These are phyloP conservation scores for Eubucco bourcierii DNA, from an alignment of 2,113 vertebrate genomes.

Conservation along the genomic window DNA sequence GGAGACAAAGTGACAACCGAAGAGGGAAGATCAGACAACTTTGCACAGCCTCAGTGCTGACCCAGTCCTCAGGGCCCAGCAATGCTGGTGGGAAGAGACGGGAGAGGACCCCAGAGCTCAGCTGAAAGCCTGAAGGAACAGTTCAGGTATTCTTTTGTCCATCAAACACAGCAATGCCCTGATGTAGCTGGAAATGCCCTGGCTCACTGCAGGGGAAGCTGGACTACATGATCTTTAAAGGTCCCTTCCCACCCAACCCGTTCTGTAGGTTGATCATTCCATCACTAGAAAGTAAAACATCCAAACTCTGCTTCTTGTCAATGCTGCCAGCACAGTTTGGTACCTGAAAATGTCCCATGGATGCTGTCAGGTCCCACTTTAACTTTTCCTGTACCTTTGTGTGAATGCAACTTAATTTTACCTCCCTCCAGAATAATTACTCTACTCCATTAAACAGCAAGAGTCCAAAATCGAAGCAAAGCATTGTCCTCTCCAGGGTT, in stretches of 20 bases:
- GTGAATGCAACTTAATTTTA: rapidly evolving
- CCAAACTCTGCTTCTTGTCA: neutral
- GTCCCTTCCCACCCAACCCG: too few species aligned
- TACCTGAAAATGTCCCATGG: rapidly evolving
- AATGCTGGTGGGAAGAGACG: neutral
- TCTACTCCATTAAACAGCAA: neutral
- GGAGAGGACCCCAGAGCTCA: neutral
- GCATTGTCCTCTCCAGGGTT: neutral
- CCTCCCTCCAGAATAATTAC: neutral
- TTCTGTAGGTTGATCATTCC: too few species aligned
- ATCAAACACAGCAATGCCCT: neutral
- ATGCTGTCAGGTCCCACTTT: rapidly evolving
- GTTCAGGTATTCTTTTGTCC: neutral
- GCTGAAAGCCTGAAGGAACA: neutral
- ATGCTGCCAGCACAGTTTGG: neutral
- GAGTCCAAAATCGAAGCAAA: neutral
- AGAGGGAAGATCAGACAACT: neutral
- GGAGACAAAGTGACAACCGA: neutral
- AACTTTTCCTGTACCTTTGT: neutral
- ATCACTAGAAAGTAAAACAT: neutral
- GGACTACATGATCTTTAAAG: too few species aligned
- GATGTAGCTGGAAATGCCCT: too few species aligned
- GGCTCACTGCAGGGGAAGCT: too few species aligned
- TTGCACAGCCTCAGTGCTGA: neutral
- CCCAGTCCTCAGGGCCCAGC: neutral